Percentiles rank a stretch among this genome's conserved stretches.
Evolutionary conservation across 1,140 invertebrate species (phyloP).

Genomic region (Campoletis sonorensis): DNA sequence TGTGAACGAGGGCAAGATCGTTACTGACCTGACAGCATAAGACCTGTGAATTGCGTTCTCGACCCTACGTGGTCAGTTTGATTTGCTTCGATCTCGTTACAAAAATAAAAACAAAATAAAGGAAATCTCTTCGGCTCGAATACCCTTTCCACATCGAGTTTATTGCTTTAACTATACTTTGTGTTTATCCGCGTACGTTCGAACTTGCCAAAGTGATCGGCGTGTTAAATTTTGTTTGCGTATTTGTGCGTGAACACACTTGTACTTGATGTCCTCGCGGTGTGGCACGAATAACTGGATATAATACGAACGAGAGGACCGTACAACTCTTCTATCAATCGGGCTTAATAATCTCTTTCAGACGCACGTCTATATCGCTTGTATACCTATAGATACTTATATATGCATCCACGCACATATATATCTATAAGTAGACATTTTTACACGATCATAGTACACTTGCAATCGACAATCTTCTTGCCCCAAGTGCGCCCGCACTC

Average conservation of each 20-base stretch:
- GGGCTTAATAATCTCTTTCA: slow-evolving; percentile 18
- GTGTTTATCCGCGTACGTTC: neutral
- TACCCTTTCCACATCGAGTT: neutral
- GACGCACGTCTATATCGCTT: neutral
- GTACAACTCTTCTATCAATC: slow-evolving; percentile 23
- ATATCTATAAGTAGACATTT: neutral
- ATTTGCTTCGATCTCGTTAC: slow-evolving; percentile 3
- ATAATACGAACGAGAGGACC: slow-evolving; percentile 20
- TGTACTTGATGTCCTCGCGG: slow-evolving; percentile 2
- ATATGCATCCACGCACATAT: neutral
- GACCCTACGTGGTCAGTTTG: slow-evolving; percentile 6
- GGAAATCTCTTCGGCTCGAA: neutral
- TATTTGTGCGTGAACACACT: neutral
- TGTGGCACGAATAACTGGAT: slow-evolving; percentile 15
- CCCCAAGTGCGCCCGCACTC: neutral
- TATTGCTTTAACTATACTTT: neutral
- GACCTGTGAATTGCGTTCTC: neutral
- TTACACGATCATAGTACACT: slow-evolving; percentile 13
- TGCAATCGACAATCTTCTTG: slow-evolving; percentile 1
- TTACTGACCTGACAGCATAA: slow-evolving; percentile 9
- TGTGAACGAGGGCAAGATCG: neutral
- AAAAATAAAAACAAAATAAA: neutral
- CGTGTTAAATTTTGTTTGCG: neutral
- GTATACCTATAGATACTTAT: neutral
- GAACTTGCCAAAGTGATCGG: neutral